Evolutionary conservation across 2,113 vertebrate species (phyloP).

Genomic region (Microcebus jonahi): DNA sequence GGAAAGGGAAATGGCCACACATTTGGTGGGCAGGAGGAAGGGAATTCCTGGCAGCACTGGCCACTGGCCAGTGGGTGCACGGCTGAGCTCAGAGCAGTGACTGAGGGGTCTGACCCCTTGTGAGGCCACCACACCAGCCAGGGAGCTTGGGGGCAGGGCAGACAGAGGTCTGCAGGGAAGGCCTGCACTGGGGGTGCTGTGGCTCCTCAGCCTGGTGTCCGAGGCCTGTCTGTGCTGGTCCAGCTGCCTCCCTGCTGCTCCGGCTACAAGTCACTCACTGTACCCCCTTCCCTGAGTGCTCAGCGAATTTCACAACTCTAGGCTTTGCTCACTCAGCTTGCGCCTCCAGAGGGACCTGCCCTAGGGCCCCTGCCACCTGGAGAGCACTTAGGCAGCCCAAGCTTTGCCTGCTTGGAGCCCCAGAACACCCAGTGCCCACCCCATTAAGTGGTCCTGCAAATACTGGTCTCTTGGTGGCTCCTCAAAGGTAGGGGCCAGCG

Average conservation of each 20-base stretch:
- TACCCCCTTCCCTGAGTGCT: background rate
- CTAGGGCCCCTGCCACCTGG: background rate
- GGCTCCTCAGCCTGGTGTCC: background rate
- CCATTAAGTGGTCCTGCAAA: background rate
- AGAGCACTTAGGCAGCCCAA: background rate
- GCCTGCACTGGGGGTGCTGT: background rate
- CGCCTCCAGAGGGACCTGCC: background rate
- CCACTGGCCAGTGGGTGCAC: background rate
- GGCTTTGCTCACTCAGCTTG: background rate
- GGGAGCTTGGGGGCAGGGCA: background rate
- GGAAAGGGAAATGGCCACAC: constrained; percentile 58
- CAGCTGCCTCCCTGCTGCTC: background rate
- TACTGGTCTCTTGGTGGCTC: background rate
- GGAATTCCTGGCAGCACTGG: constrained; percentile 59
- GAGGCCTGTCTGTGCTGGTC: background rate
- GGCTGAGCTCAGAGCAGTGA: background rate
- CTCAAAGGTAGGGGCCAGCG: background rate
- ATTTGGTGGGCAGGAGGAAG: background rate
- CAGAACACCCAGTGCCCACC: background rate
- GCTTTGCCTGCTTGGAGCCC: accelerated
- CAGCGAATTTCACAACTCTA: background rate
- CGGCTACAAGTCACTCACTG: background rate
- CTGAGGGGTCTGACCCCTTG: background rate
- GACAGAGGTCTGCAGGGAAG: background rate
- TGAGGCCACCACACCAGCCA: background rate